Base-by-base conservation (phyloP, 2,797 vertebrate genomes). In the Phrynocephalus vlangalii region DNA sequence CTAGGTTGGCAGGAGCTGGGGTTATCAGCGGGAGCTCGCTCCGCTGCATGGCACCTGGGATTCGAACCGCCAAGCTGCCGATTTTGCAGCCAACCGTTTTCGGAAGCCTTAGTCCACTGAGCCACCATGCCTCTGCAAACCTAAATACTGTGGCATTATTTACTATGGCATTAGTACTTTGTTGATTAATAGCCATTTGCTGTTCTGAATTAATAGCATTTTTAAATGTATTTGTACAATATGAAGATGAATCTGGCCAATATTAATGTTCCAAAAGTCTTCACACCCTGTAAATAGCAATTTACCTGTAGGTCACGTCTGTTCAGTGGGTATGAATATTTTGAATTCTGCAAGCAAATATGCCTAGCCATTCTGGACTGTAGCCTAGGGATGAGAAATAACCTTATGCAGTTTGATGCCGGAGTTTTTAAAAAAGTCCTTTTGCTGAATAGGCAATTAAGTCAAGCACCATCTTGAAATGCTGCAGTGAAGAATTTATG, bases 331-430 rank as follows among this genome's bases (percentile, higher is more conserved):
- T 75, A 92, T 88, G 91, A 91, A 83, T 84, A 87, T 33, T 48
- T 52, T 0, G 24, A 83, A 44, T 60, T 88, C 83, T 79, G 81
- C 67, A 81, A 80, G 52, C 79, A 85, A 90, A 83, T 63, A 70
- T 6, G 9, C 8, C 67, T 70, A 7, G 33, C 77, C 78, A 44
- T 77, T 84, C 5, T 3, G 87, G 88, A 73, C 15, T 68, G 38
- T 68, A 86, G 50, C n/a, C 71, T 68, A 76, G 81, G 28, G 85
- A 79, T 87, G 30, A 66, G 26, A 8, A 88, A 28, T 18, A 66
- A n/a, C 83, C 33, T 90, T 70, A 77, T 81, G 75, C 86, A 88
- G 84, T 81, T 63, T 88, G 88, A 77, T 86, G 60, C 75, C 88
- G 77, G n/a, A 18, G 4, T 63, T 63, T 63, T 63, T 63, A 18